Conservation (phyloP, 37 sponge, comb jelly and placozoan species). For the Chondrosia reniformis region DNA sequence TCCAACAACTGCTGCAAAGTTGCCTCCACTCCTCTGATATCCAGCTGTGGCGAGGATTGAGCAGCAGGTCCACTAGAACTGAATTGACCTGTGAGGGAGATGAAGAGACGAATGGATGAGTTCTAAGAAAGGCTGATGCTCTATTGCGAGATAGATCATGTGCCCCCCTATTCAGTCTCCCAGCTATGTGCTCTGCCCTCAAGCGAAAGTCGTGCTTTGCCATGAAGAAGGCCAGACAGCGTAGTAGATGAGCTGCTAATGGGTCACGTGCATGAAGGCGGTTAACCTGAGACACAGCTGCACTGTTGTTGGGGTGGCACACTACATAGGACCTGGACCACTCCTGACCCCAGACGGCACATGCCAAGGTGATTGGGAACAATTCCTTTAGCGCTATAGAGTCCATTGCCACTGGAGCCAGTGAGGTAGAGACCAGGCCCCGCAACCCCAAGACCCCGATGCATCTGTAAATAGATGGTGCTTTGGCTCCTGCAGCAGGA, state of each 20-base stretch:
- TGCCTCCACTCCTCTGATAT: constrained; percentile 20
- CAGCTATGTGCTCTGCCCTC: not conserved
- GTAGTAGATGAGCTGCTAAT: not conserved
- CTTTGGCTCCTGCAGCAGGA: not conserved
- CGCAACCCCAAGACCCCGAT: constrained; percentile 31
- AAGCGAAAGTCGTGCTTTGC: constrained; percentile 11
- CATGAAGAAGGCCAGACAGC: constrained; percentile 1
- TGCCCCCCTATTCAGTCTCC: not conserved
- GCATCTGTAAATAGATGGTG: constrained; percentile 25
- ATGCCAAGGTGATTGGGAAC: not conserved
- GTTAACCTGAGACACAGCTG: constrained; percentile 7
- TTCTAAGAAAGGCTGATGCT: not conserved
- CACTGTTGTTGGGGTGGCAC: constrained; percentile 18
- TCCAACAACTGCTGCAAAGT: constrained; percentile 16
- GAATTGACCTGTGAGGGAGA: not conserved
- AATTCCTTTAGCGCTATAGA: constrained; percentile 27
- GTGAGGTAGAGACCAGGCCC: constrained; percentile 1
- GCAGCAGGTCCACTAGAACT: not conserved
- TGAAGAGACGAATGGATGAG: constrained; percentile 4
- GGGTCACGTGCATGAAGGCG: constrained; percentile 5
- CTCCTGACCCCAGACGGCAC: constrained; percentile 11
- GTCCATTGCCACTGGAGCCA: constrained; percentile 32
- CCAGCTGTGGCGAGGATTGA: not conserved
- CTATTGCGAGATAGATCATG: constrained; percentile 13
- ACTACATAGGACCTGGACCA: not conserved